Evolutionary conservation across 2,113 vertebrate genomes (phyloP).

Genomic region (Phrynosoma blainvillii): DNA sequence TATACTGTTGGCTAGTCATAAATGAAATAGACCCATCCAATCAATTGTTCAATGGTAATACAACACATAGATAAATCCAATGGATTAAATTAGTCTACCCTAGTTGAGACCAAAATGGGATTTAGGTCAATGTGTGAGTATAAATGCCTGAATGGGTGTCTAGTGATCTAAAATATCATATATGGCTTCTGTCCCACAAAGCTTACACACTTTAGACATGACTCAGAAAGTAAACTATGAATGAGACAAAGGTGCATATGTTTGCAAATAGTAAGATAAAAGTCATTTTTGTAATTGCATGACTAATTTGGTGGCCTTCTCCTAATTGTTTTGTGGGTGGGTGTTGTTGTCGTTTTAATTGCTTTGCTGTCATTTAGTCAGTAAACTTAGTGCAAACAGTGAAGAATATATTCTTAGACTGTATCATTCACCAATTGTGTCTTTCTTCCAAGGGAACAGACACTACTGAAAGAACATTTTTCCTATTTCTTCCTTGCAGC

Average conservation of each 20-base stretch:
- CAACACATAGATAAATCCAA: too few species aligned
- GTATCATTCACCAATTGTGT: not conserved
- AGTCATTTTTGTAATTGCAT: not conserved
- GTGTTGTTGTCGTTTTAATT: too few species aligned
- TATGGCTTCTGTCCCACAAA: slow-evolving; percentile 10
- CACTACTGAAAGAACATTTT: not conserved
- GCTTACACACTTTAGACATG: not conserved
- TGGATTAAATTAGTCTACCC: too few species aligned
- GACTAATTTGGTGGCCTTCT: not conserved
- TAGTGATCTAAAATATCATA: slow-evolving; percentile 21
- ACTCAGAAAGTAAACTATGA: not conserved
- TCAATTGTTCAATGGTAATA: too few species aligned
- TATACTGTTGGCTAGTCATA: not conserved
- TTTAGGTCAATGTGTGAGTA: too few species aligned
- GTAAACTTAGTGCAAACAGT: not conserved
- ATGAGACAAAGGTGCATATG: not conserved
- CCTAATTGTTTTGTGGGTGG: not conserved
- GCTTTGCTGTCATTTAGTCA: not conserved
- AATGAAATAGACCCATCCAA: not conserved
- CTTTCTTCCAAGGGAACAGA: not conserved
- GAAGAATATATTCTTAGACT: not conserved
- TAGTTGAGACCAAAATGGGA: too few species aligned
- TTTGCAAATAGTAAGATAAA: not conserved
- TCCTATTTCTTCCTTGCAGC: not conserved
- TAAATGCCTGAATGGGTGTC: too few species aligned